Percentiles rank a stretch among this genome's conserved stretches.
phyloP scores from a whole-genome alignment of 1,140 invertebrate genomes.

The Brachionus plicatilis region DNA sequence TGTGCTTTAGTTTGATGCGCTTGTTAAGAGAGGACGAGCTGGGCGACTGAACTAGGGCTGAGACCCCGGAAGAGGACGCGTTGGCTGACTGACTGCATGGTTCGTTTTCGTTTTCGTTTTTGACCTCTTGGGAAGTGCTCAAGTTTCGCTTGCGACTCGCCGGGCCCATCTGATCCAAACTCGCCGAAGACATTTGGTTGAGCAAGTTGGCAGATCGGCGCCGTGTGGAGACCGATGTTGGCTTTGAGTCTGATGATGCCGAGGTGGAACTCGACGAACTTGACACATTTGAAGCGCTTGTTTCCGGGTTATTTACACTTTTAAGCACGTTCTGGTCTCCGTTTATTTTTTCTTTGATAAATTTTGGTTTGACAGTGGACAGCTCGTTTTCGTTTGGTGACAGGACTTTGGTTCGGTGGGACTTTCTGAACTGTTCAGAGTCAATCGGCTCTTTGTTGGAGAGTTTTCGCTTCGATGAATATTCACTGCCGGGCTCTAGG shows the following conservation, averaged over 20 bases:
- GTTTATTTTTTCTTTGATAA: neutral
- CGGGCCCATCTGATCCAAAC: neutral
- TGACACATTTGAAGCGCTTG: neutral
- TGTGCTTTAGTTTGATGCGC: neutral
- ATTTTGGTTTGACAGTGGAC: neutral
- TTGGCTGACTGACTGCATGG: neutral
- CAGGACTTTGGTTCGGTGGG: neutral
- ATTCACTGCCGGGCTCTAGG: neutral
- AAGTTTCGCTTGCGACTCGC: neutral
- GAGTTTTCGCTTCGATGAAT: neutral
- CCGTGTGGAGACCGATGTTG: neutral
- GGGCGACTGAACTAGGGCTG: neutral
- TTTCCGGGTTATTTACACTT: neutral
- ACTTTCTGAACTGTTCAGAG: neutral
- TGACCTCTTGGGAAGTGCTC: neutral
- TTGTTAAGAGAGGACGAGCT: neutral
- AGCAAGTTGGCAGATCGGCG: neutral
- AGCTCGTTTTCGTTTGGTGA: conserved; percentile 3
- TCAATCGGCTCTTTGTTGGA: neutral
- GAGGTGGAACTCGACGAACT: conserved; percentile 3
- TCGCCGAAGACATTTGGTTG: neutral
- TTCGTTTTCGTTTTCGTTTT: neutral
- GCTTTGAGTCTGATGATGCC: neutral
- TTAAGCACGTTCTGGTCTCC: neutral
- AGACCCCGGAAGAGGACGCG: neutral